These are phyloP conservation scores for Drosophila kanekoi DNA, from an alignment of 2,888 invertebrate species.

Conservation along the genomic window DNA sequence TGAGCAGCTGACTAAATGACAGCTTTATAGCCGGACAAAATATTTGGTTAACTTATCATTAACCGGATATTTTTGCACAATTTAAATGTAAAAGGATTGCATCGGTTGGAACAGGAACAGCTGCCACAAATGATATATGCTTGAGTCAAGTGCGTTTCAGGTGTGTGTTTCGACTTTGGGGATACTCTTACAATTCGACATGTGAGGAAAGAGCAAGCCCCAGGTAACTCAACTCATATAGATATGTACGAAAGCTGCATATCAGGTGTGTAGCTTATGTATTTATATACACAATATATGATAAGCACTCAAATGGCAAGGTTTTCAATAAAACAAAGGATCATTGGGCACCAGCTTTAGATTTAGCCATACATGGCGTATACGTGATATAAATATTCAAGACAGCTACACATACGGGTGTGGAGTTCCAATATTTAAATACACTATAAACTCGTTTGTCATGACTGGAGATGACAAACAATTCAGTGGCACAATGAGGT, in stretches of 20 bases:
- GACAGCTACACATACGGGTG: not conserved
- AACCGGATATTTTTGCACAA: conserved; percentile 44
- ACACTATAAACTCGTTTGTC: too few species aligned
- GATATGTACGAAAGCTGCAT: conserved; percentile 12
- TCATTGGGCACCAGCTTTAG: not conserved
- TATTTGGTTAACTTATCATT: conserved; percentile 41
- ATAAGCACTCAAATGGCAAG: not conserved
- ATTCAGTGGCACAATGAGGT: not conserved
- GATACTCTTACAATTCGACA: too few species aligned
- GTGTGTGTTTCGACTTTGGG: too few species aligned
- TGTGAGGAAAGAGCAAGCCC: too few species aligned
- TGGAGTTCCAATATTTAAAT: not conserved
- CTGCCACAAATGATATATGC: conserved; percentile 46
- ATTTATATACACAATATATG: not conserved
- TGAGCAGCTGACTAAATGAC: conserved; percentile 34
- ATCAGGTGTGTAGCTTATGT: not conserved
- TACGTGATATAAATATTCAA: conserved; percentile 3
- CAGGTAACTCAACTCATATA: conserved; percentile 6
- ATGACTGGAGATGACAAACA: too few species aligned
- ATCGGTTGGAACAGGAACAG: not conserved
- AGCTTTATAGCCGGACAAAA: conserved; percentile 34
- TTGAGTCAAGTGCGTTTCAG: conserved; percentile 15
- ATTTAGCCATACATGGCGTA: not conserved
- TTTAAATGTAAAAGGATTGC: conserved; percentile 50
- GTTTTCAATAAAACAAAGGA: not conserved